Percentiles rank a stretch among this genome's conserved stretches.
Evolutionary conservation across 2,888 invertebrate species (phyloP).

Genomic region (Drosophila demipolita): DNA sequence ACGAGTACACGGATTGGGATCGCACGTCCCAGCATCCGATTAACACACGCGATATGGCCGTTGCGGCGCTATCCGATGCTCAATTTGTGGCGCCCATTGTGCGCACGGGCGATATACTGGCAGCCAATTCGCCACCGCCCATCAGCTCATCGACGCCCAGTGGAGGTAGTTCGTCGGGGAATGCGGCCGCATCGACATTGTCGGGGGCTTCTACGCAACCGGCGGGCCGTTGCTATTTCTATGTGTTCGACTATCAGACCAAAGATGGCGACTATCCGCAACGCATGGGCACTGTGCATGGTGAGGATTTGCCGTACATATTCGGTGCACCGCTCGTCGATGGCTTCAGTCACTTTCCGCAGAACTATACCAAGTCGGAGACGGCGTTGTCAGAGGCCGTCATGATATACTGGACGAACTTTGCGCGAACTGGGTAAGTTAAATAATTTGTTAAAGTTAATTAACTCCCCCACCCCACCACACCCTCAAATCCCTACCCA

Average conservation of each 20-base stretch:
- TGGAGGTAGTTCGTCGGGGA: constrained; percentile 64
- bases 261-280: constrained; percentile 95
- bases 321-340: constrained; percentile 96
- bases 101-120: constrained; percentile 92
- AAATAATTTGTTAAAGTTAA: constrained; percentile 10
- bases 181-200: constrained; percentile 74
- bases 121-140: constrained; percentile 87
- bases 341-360: constrained; percentile 92
- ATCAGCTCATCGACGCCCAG: constrained; percentile 48
- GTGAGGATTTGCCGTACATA: constrained; percentile 95
- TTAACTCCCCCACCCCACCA: too few relatives aligned
- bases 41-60: constrained; percentile 94
- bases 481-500: background rate
- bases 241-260: constrained; percentile 96
- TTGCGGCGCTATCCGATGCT: constrained; percentile 96
- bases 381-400: constrained; percentile 94
- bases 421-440: constrained; percentile 94
- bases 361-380: constrained; percentile 95
- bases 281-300: constrained; percentile 96
- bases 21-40: constrained; percentile 95
- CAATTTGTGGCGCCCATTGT: constrained; percentile 96
- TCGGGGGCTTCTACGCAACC: constrained; percentile 73
- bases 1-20: constrained; percentile 99
- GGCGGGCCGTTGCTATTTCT: constrained; percentile 93
- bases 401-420: constrained; percentile 95